phyloP scores from a whole-genome alignment of 37 sponge, comb jelly and placozoan genomes.

The Chondrilla cf. caribensis region DNA sequence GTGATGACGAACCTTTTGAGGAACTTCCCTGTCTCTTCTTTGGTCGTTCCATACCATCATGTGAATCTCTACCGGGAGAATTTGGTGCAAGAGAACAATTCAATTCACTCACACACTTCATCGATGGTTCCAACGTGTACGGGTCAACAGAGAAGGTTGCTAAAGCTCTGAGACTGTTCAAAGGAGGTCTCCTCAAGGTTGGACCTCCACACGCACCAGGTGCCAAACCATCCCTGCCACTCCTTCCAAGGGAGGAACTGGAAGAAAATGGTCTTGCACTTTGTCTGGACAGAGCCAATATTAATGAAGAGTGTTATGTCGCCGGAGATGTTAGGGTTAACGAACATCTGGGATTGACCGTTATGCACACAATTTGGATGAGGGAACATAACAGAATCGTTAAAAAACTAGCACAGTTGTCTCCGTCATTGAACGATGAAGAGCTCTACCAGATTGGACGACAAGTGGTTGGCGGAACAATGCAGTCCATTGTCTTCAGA shows the following conservation, averaged over 20 bases:
- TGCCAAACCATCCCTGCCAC: constrained; percentile 17
- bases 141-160: constrained; percentile 37
- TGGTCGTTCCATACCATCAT: background rate
- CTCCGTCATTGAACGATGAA: constrained; percentile 86
- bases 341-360: constrained; percentile 21
- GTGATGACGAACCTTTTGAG: constrained; percentile 32
- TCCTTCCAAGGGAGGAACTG: background rate
- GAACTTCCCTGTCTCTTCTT: constrained; percentile 10
- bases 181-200: constrained; percentile 30
- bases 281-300: background rate
- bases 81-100: constrained; percentile 50
- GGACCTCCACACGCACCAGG: constrained; percentile 1
- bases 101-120: constrained; percentile 56
- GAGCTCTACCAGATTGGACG: constrained; percentile 78
- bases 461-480: constrained; percentile 80
- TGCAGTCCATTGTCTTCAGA: constrained; percentile 77
- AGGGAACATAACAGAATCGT: constrained; percentile 96
- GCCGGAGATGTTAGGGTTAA: background rate
- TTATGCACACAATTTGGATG: constrained; percentile 95
- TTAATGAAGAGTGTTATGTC: background rate
- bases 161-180: constrained; percentile 30
- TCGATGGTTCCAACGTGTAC: constrained; percentile 73
- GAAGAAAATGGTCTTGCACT: background rate
- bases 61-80: background rate
- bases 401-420: constrained; percentile 41